These are phyloP conservation scores for Entomyzon cyanotis DNA, from an alignment of 2,113 vertebrate genomes.

Conservation along the genomic window DNA sequence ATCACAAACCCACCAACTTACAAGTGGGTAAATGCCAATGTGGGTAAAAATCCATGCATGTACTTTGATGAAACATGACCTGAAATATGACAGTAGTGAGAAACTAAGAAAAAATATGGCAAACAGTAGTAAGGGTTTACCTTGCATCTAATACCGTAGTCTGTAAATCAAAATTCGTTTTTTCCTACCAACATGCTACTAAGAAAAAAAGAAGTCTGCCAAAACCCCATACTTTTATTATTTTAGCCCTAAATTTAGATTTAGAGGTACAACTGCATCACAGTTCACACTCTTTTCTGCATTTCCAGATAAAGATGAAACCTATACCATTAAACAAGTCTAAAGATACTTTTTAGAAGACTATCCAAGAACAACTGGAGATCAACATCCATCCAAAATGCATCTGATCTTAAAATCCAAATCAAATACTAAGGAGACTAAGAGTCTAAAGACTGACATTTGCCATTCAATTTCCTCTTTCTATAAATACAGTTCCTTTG, in stretches of 20 bases:
- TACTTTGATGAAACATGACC: background rate
- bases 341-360: background rate
- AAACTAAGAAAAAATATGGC: background rate
- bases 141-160: background rate
- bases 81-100: background rate
- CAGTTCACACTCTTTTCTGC: background rate
- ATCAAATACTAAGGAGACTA: background rate
- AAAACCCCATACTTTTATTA: background rate
- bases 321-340: background rate
- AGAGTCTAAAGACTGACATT: background rate
- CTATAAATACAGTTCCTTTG: background rate
- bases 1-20: background rate
- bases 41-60: background rate
- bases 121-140: background rate
- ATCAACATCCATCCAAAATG: background rate
- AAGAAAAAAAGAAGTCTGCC: background rate
- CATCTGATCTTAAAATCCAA: background rate
- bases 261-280: background rate
- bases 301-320: background rate
- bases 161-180: background rate
- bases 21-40: background rate
- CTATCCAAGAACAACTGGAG: background rate
- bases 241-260: background rate
- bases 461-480: background rate
- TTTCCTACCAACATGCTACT: background rate